Conservation (phyloP, 53 echinoderm and acorn worm genomes). For the Echinometra lucunter region DNA sequence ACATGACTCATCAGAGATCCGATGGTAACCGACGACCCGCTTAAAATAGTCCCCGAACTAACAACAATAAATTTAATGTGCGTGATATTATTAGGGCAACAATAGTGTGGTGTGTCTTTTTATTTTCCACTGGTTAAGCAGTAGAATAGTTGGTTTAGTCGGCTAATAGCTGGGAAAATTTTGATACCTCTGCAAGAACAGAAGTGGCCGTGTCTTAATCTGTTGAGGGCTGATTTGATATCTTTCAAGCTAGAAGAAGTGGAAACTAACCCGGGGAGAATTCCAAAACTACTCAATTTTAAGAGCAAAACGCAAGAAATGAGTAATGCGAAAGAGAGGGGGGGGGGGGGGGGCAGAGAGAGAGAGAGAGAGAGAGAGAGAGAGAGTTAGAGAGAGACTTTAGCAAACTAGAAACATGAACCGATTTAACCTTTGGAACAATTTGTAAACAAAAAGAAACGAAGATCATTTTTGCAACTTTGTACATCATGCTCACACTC, state of each 20-base stretch:
- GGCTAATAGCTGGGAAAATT: not conserved
- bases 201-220: not conserved
- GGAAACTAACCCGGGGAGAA: not conserved
- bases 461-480: not conserved
- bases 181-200: slow-evolving; percentile 13
- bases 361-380: slow-evolving; percentile 24
- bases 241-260: not conserved
- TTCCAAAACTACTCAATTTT: not conserved
- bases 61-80: slow-evolving; percentile 56
- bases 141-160: not conserved
- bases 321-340: not conserved
- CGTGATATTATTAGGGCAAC: slow-evolving; percentile 50
- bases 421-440: slow-evolving; percentile 1
- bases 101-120: slow-evolving; percentile 29
- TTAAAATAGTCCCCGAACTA: slow-evolving; percentile 34
- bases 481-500: not conserved
- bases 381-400: not conserved
- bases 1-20: slow-evolving; percentile 67
- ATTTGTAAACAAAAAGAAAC: not conserved
- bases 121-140: not conserved
- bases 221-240: not conserved
- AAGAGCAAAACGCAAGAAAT: not conserved
- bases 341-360: not conserved
- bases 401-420: not conserved
- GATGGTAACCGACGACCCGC: slow-evolving; percentile 21